Base-by-base conservation (phyloP, 2,888 invertebrate species). In the Caenorhabditis sp. region DNA sequence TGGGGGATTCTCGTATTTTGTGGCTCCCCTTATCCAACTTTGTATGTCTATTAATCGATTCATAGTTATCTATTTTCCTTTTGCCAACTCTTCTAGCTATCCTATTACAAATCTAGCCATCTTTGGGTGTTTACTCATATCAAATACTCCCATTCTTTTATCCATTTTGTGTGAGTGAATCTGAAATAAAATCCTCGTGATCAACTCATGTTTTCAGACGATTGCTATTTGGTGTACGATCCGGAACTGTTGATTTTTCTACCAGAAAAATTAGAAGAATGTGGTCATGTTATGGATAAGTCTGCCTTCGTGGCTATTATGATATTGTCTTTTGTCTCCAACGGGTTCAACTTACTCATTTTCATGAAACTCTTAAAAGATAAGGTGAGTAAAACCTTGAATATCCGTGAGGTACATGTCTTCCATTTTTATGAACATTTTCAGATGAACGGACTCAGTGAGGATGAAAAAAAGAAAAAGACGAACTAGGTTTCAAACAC, bases 1-100 rank as follows among this genome's bases (percentile, higher is more conserved):
- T 7, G 63, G 73, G n/a, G 63, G 61, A 26, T 54, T 64, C 22
- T 19, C 41, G 0, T 74, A 74, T 31, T 51, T 41, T 41, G 59
- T 38, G 16, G 63, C 49, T 14, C 74, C 74, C 7, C 22, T 74
- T 10, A 63, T 74, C 19, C 63, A 64, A 64, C 35, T 74, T 0
- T 64, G 63, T 28, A 74, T 75, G 75, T 41, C 75, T 44, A 10
- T 47, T 2, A 66, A 75, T 56, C 75, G 75, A 22, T 47, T 75
- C 22, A 19, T 35, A 10, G 41, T 56, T 5, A 22, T 75, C 3
- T 75, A 44, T 47, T 75, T 75, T 16, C 75, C 75, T 31, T 66
- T 75, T 47, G 54, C 74, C 10, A 63, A 41, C 1, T 24, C 51
- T 22, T 22, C 54, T 12, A 6, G 14, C 24, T 6, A 44, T 44